Base-by-base conservation (phyloP, 2,888 invertebrate genomes). In the Melanargia galathea region DNA sequence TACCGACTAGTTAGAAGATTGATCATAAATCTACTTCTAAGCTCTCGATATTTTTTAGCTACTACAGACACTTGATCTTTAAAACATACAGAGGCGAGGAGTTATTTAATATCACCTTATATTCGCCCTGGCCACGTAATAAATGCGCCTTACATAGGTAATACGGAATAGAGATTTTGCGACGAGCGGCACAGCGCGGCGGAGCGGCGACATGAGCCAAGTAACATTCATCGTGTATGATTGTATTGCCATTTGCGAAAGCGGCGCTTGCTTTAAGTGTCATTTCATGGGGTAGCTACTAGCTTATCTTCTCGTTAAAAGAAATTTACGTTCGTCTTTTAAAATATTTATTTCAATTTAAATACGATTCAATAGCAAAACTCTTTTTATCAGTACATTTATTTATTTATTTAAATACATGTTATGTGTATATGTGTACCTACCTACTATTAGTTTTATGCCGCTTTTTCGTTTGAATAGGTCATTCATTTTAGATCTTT, bases 191-290 rank as follows among this genome's bases (percentile, higher is more conserved):
- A n/a, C n/a, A n/a, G n/a, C n/a, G n/a, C n/a, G n/a, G n/a, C n/a
- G n/a, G n/a, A n/a, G n/a, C n/a, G 65, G 43, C 56, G 62, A 65
- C 65, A 67, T 65, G 60, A 67, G 65, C 51, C 62, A 56, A 67
- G 56, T 60, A 62, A 61, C 64, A 66, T 66, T 66, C 61, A 64
- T 64, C 56, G 58, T 51, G 58, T 67, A 67, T 67, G 67, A 67
- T 65, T 67, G 60, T 65, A 67, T 63, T 55, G 49, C 60, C 57
- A 63, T 65, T 63, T 67, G 63, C 65, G 60, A 65, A 65, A 59
- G 54, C 60, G 62, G 57, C 51, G 62, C 60, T 55, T 22, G 56
- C 59, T 57, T 60, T 57, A 60, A 51, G 57, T 62, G 60, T 60
- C 49, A 60, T 65, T 60, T 49, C 52, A 62, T 52, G 62, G 52